Evolutionary conservation across 2,113 vertebrate genomes (phyloP), one percentile per base, ranked within the genome.

Genomic region (Dicentrarchus labrax): DNA sequence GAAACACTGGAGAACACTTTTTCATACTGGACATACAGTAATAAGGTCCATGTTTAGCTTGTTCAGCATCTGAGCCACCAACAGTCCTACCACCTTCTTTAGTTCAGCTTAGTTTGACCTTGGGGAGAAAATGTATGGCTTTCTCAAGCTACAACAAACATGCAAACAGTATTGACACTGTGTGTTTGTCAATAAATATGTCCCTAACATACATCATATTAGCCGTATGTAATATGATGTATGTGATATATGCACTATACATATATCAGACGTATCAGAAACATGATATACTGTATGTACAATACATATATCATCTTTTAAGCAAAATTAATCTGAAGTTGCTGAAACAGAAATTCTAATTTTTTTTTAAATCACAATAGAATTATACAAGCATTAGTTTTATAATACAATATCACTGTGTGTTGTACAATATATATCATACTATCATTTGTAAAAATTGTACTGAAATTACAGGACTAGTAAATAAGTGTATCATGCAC

Each of bases 401-500:
- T 50, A 53, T 36, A 79, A 62, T 39, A 48, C 48, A 83, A 47
- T 22, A 60, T 62, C 24, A 30, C 17, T 13, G 7, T 50, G 41
- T 30, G 11, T 47, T 47, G 12, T 47, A 47, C 45, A 12, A 12
- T 30, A 30, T 30, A 30, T 30, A 3, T 59, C 8, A 30, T n/a
- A 4, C 8, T 21, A 9, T 43, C 6, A 59, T 4, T n/a, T 48
- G n/a, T 69, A 17, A 43, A 54, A 5, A 39, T 39, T 61, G n/a
- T 19, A 21, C 24, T 74, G 1, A 64, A 65, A 47, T 21, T 22
- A 54, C 53, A 38, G 51, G 30, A 68, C 24, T 15, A 61, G 15
- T 51, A 21, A 54, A 56, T 65, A 54, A 38, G 39, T 66, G 21
- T 69, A 12, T 72, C 94, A 91, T 95, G 94, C 92, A 86, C 79